Evolutionary conservation across 2,797 vertebrate species (phyloP), one percentile per base, ranked within the genome.

Genomic region (Nyctibius grandis): DNA sequence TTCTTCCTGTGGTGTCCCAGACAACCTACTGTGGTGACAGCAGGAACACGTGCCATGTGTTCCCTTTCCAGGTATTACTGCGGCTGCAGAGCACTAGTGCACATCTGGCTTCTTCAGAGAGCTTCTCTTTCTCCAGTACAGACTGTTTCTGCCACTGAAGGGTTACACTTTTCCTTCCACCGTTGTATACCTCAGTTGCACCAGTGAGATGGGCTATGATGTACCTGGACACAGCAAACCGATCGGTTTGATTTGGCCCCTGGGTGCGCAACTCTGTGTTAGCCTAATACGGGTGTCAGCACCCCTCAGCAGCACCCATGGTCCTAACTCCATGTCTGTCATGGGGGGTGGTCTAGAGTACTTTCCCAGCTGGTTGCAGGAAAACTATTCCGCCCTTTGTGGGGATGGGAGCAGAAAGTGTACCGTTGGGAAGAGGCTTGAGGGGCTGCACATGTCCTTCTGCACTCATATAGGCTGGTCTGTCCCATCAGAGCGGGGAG

Each of bases 261-360:
- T 1, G 31, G 31, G 3, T 38, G 25, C 42, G 29, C 18, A 60
- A 7, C 36, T 57, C 61, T 56, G 15, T 4, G 15, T 59, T 9
- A 59, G 26, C 12, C 26, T 44, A 9, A 26, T 34, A 5, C 0
- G 5, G 36, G 23, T 25, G 18, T 29, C 73, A 77, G 28, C 70
- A 28, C 0, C 4, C 6, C 26, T 9, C 23, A 38, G 42, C 65
- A 53, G 15, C 0, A 0, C 28, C 38, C 0, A 0, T 25, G 23
- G 2, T 53, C 23, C 31, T 45, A 70, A 9, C 16, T 34, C 51
- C 7, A 0, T 8, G 9, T 23, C 14, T 70, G 4, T 31, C 8
- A 9, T 1, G 6, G 6, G 6, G 4, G 2, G 0, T 61, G 10
- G 6, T 29, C 77, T 51, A 29, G 8, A 60, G 19, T 0, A 1